Evolutionary conservation across 2,113 vertebrate species (phyloP), one percentile per base, ranked within the genome.

Genomic region (Ramphastos sulfuratus): DNA sequence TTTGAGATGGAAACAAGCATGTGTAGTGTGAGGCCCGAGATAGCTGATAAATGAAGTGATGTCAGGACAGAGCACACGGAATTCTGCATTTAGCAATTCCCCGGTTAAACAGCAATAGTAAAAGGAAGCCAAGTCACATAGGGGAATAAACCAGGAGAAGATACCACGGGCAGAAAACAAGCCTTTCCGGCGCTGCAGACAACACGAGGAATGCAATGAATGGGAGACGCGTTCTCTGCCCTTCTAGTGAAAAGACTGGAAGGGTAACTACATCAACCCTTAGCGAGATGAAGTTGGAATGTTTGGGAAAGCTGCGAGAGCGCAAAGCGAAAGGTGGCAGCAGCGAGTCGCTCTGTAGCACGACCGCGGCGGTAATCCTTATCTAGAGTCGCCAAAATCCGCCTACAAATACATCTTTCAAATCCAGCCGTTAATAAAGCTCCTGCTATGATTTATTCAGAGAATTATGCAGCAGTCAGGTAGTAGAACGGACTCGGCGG

Each of bases 251-350:
- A 12, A 25, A 10, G 37, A 31, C 42, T 17, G 3, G 11, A 15
- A 10, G 19, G 13, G 6, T 2, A 44, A 15, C 21, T 50, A 3
- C 55, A 21, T 6, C 31, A 15, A 1, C 8, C 19, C 25, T 6
- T 18, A 25, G 37, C 5, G 50, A 25, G 30, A 44, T 7, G 55
- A 30, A 17, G 48, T 3, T 31, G 13, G 25, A 13, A 37, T 1
- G 25, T 4, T 31, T 2, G 75, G 66, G 50, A 18, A 21, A 85
- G 92, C 69, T 9, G 25, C 39, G 78, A n/a, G 33, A 55, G 8
- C 11, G 94, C 71, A 86, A 60, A 37, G 97, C 98, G 97, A 97
- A 81, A 98, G 98, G 95, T 98, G 98, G 98, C 97, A 97, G 98
- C 95, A 97, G 96, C 93, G 97, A 97, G 97, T 97, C 92, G 55